These are phyloP conservation scores for Itoplectis maculator DNA, from an alignment of 2,888 invertebrate genomes.

Conservation along the genomic window DNA sequence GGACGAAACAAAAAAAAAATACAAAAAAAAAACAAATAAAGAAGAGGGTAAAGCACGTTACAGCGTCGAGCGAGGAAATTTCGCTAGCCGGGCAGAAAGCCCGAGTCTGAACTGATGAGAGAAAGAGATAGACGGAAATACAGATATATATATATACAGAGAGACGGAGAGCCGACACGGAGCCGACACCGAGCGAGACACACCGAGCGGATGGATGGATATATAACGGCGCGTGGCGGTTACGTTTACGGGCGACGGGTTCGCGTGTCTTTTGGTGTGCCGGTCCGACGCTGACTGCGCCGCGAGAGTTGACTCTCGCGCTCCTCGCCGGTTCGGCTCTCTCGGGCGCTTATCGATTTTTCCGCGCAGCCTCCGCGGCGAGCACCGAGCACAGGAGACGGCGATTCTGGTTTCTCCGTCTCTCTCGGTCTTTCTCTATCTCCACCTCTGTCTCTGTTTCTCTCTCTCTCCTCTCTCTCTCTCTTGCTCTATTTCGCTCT, in stretches of 20 bases:
- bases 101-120: too few species aligned
- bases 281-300: conserved; percentile 82
- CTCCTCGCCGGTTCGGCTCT: conserved; percentile 73
- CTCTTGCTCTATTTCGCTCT: conserved; percentile 30
- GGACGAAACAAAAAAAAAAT: neutral
- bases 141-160: too few species aligned
- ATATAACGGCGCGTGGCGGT: conserved; percentile 59
- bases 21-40: neutral
- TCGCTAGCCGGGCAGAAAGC: neutral
- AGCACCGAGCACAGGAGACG: conserved; percentile 73
- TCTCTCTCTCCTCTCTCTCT: too few species aligned
- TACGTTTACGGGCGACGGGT: conserved; percentile 70
- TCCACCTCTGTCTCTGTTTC: too few species aligned
- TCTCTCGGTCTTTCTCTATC: too few species aligned
- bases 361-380: conserved; percentile 83
- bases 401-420: conserved; percentile 47
- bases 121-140: too few species aligned
- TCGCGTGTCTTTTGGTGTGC: conserved; percentile 79
- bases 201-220: conserved; percentile 29
- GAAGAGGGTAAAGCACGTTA: neutral
- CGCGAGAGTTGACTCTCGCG: conserved; percentile 78
- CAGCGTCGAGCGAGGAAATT: too few species aligned
- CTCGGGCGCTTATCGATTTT: conserved; percentile 81
- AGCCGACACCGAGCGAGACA: conserved; percentile 23
- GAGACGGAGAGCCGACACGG: neutral